Percentiles rank a stretch among this genome's conserved stretches.
phyloP scores from a whole-genome alignment of 2,797 vertebrate genomes.

The Sebastes variabilis region DNA sequence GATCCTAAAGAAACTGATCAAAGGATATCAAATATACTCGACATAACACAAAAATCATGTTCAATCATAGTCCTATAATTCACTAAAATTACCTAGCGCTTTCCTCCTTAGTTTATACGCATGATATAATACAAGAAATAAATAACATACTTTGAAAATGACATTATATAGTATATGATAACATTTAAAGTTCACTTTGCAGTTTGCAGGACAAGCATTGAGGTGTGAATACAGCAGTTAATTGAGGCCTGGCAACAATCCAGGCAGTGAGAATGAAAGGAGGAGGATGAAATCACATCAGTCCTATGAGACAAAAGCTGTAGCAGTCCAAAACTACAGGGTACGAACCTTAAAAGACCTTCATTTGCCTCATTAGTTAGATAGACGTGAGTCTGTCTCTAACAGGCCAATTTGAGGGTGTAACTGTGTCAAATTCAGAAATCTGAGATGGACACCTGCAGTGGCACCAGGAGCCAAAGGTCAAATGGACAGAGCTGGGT shows the following conservation, averaged over 20 bases:
- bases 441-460: constrained; percentile 27
- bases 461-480: constrained; percentile 22
- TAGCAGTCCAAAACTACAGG: not conserved
- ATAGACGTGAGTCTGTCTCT: constrained; percentile 1
- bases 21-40: not conserved
- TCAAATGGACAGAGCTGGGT: constrained; percentile 38
- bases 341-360: not conserved
- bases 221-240: not conserved
- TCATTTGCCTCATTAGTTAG: constrained; percentile 1
- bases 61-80: not conserved
- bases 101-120: not conserved
- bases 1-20: not conserved
- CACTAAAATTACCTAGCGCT: not conserved
- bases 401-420: constrained; percentile 8
- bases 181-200: too few species aligned
- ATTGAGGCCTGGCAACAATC: not conserved
- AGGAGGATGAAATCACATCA: not conserved
- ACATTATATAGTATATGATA: too few species aligned
- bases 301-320: not conserved
- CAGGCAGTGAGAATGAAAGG: not conserved
- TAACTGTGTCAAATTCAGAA: constrained; percentile 14
- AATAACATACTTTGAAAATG: too few species aligned
- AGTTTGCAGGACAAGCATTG: too few species aligned
- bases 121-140: too few species aligned
- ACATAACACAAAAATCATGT: not conserved